A percentile compares a stretch with the other conserved stretches of the same genome.
phyloP scores from a whole-genome alignment of 2,113 vertebrate species.

The Lanius ludovicianus region DNA sequence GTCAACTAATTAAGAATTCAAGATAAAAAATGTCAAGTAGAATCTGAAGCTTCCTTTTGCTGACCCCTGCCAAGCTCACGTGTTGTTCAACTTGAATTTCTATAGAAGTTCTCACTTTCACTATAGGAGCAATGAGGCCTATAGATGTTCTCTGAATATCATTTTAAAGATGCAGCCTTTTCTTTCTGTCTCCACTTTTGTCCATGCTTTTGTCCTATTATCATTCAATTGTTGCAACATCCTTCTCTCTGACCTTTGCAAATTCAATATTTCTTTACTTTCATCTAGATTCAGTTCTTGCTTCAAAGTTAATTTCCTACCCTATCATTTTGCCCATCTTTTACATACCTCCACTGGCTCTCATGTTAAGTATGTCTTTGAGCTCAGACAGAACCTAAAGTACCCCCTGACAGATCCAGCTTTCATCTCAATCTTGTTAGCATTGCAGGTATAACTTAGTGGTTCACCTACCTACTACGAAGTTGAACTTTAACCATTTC shows the following conservation, averaged over 20 bases:
- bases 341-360: neutral
- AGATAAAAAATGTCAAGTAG: neutral
- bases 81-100: neutral
- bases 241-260: slow-evolving; percentile 27
- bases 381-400: neutral
- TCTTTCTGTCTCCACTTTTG: neutral
- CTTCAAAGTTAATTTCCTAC: slow-evolving; percentile 10
- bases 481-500: neutral
- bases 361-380: neutral
- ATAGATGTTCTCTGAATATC: neutral
- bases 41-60: neutral
- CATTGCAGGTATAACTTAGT: neutral
- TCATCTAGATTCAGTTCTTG: neutral
- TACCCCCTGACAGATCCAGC: neutral
- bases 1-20: neutral
- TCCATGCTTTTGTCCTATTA: neutral
- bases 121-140: neutral
- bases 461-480: neutral
- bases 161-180: neutral
- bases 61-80: neutral
- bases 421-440: neutral
- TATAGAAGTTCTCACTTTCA: neutral
- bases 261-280: slow-evolving; percentile 16
- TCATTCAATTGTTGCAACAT: slow-evolving; percentile 8
- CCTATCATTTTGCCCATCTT: neutral